Base-by-base conservation (phyloP, 2,888 invertebrate genomes). In the Lordiphosa andalusiaca region DNA sequence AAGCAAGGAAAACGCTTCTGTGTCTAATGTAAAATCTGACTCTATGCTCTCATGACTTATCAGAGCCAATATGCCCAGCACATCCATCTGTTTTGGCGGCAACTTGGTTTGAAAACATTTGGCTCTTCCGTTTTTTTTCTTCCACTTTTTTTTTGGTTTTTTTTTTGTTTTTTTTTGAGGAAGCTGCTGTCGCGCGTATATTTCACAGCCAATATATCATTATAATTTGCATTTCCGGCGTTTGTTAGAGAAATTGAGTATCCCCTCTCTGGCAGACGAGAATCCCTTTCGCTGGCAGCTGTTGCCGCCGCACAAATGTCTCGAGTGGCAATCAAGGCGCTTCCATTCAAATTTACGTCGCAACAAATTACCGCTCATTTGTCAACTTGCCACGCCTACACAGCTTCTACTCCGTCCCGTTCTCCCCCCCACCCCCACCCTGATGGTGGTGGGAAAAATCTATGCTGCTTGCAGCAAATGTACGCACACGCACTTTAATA, bases 241-340 rank as follows among this genome's bases (percentile, higher is more conserved):
- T 57, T 30, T 73, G 76, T 53, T 57, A 73, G 67, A 83, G 30
- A 78, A 77, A 81, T 80, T 83, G 78, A 80, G 81, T 83, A 80
- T 58, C 58, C 61, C 39, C 49, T 19, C 33, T 66, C 54, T 63
- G 51, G 51, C 48, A 55, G 50, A 53, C 60, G 66, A 66, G 64
- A 59, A 72, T 73, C 77, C 71, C 69, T 71, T 83, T 81, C 59
- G 66, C 66, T 63, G 71, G 74, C 84, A 78, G 84, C 71, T 78
- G 81, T 83, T 83, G 83, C 77, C 71, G 74, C 68, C 76, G 67
- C 77, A 80, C 83, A 78, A 83, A 88, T 81, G 86, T 87, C 85
- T 86, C 86, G 85, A 88, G 88, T 88, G 83, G 87, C 88, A 87
- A 87, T 88, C 87, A 88, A 86, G 84, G 84, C 87, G 74, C 73